Conservation (phyloP, 2,888 invertebrate genomes). For the Sinodicranocentrus sp. region DNA sequence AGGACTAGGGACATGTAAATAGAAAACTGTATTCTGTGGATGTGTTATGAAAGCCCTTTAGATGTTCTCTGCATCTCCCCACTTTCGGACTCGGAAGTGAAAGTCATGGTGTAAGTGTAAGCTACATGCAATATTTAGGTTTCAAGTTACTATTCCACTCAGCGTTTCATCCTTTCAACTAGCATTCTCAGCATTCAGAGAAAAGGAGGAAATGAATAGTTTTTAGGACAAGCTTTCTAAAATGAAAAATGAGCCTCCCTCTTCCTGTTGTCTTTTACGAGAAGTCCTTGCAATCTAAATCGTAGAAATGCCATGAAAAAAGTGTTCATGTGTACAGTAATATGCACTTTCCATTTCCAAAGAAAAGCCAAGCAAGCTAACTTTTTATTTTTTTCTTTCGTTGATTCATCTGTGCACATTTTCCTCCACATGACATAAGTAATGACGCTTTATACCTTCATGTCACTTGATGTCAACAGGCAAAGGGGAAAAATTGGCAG, state of each 20-base stretch:
- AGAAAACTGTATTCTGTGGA: no score
- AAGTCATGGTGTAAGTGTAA: no score
- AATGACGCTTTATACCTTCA: constrained; percentile 54
- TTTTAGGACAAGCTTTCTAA: neutral
- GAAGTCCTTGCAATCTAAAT: neutral
- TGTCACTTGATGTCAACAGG: constrained; percentile 49
- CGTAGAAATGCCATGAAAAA: neutral
- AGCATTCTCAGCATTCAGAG: neutral
- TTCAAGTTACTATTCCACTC: no score
- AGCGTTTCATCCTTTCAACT: no score
- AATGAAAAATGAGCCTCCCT: constrained; percentile 21
- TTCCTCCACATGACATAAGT: constrained; percentile 42
- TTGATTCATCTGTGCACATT: constrained; percentile 33
- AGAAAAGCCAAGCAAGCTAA: neutral
- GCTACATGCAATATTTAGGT: no score
- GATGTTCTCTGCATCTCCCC: no score
- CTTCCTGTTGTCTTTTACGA: constrained; percentile 1
- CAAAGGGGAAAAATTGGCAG: constrained; percentile 47
- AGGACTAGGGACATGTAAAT: no score
- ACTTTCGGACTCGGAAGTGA: no score
- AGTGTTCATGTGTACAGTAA: constrained; percentile 1
- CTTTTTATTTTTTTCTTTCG: constrained; percentile 3
- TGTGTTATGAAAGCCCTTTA: no score
- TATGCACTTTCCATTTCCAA: neutral
- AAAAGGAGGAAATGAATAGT: neutral